A percentile compares a stretch with the other conserved stretches of the same genome.
Evolutionary conservation across 2,797 vertebrate genomes (phyloP).

Genomic region (Crenuchus spilurus): DNA sequence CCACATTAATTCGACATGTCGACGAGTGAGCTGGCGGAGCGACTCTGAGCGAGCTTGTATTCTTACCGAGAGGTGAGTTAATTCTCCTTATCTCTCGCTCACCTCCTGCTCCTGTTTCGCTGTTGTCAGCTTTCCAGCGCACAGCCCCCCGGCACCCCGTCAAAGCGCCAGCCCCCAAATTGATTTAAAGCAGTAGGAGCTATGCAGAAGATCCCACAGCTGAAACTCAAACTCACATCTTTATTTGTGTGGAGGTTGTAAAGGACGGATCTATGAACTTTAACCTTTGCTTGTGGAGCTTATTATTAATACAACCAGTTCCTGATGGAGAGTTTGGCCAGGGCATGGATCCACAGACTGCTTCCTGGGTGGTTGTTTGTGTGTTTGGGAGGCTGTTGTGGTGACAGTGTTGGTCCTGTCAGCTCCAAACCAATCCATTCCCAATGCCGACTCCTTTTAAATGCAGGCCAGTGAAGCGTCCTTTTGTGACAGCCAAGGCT

Average conservation of each 20-base stretch:
- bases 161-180: not conserved
- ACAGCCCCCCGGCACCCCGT: not conserved
- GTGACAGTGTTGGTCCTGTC: conserved; percentile 15
- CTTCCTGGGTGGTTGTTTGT: conserved; percentile 10
- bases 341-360: conserved; percentile 33
- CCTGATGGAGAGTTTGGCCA: conserved; percentile 36
- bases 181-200: conserved; percentile 26
- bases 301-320: conserved; percentile 46
- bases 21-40: not conserved
- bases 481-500: conserved; percentile 43
- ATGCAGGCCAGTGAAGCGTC: conserved; percentile 32
- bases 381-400: not conserved
- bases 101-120: conserved; percentile 37
- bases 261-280: conserved; percentile 20
- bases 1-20: conserved; percentile 8
- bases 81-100: conserved; percentile 41
- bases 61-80: conserved; percentile 15
- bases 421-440: conserved; percentile 8
- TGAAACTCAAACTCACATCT: not conserved
- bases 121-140: conserved; percentile 31
- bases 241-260: conserved; percentile 32
- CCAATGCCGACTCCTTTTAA: conserved; percentile 40
- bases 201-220: not conserved
- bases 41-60: not conserved
- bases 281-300: conserved; percentile 29